These are phyloP conservation scores for Molorchus minor DNA, from an alignment of 2,888 invertebrate species.

Conservation along the genomic window DNA sequence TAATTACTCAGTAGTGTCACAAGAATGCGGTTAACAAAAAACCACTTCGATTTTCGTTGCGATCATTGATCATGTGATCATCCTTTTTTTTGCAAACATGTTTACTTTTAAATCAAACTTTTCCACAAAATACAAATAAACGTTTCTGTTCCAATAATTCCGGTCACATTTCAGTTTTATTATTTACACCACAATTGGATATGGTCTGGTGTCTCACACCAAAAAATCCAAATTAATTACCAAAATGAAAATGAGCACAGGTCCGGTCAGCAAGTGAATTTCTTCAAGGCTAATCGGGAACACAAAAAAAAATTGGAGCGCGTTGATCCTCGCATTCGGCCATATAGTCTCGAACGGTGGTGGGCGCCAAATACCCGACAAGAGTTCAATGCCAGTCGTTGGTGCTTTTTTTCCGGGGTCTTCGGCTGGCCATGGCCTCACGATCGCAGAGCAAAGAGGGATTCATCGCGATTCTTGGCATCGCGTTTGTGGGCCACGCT, in stretches of 20 bases:
- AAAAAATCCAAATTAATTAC: constrained; percentile 10
- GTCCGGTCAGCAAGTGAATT: constrained; percentile 35
- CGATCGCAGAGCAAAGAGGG: constrained; percentile 26
- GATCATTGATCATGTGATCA: neutral
- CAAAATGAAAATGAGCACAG: constrained; percentile 13
- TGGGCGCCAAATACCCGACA: constrained; percentile 42
- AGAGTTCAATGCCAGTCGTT: constrained; percentile 57
- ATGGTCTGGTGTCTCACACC: constrained; percentile 8
- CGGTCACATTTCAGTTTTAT: constrained; percentile 19
- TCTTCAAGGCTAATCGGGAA: constrained; percentile 15
- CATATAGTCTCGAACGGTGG: constrained; percentile 27
- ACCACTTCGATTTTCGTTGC: neutral
- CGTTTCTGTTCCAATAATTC: constrained; percentile 16
- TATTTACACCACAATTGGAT: constrained; percentile 18
- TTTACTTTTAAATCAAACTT: neutral
- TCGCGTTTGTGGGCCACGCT: constrained; percentile 44
- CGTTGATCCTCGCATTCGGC: constrained; percentile 19
- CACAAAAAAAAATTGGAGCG: constrained; percentile 24
- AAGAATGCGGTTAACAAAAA: neutral
- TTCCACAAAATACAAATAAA: neutral
- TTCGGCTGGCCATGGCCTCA: constrained; percentile 57
- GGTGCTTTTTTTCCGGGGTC: constrained; percentile 58
- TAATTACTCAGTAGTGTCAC: too few species aligned
- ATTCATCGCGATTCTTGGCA: constrained; percentile 33
- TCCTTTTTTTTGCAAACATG: neutral